These are phyloP conservation scores for Hypocryptadius cinnamomeus DNA, from an alignment of 2,113 vertebrate species.

Conservation along the genomic window DNA sequence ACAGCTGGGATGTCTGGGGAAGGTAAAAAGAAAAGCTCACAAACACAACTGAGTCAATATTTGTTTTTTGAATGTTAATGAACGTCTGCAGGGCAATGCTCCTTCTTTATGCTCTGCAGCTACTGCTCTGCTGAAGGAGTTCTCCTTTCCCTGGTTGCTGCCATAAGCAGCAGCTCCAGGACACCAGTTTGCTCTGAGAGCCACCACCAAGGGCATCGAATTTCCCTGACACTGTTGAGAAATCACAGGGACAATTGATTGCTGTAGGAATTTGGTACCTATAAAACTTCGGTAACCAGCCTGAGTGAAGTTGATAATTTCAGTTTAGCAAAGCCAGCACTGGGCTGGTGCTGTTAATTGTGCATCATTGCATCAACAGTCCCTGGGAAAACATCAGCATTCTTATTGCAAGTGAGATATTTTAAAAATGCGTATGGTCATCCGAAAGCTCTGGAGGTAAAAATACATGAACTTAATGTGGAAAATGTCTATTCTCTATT, in stretches of 20 bases:
- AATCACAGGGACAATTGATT: neutral
- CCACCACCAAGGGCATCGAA: fast-evolving
- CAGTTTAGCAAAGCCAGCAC: neutral
- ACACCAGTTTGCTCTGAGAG: neutral
- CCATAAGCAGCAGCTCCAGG: neutral
- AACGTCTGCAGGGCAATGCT: neutral
- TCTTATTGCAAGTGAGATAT: neutral
- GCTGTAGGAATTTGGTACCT: neutral
- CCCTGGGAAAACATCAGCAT: neutral
- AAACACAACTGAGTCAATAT: neutral
- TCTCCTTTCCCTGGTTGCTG: neutral
- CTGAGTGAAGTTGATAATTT: neutral
- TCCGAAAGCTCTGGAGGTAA: neutral
- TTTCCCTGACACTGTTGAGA: neutral
- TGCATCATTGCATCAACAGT: neutral
- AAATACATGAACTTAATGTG: neutral
- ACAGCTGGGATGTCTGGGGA: conserved; percentile 31
- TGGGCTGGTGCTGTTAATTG: neutral
- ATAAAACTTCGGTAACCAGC: neutral
- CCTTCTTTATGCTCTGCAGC: neutral
- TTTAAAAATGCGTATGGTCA: neutral
- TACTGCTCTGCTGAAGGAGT: neutral
- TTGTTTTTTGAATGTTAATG: conserved; percentile 25
- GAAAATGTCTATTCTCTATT: neutral
- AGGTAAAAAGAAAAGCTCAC: conserved; percentile 32